Evolutionary conservation across 2,797 vertebrate genomes (phyloP).

Genomic region (Cryptoprocta ferox): DNA sequence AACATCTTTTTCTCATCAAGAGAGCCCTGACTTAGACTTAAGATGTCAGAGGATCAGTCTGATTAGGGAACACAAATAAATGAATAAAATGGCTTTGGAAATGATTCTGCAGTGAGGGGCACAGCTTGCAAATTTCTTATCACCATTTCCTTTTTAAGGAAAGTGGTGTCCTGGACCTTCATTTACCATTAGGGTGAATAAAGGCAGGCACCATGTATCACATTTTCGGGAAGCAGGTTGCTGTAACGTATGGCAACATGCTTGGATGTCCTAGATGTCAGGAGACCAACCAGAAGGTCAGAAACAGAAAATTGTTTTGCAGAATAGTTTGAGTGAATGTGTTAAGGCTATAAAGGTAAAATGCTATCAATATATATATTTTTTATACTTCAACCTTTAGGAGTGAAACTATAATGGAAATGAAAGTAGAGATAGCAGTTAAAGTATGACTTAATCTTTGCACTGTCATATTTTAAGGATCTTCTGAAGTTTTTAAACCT

Average conservation of each 20-base stretch:
- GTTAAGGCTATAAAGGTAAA: slow-evolving; percentile 57
- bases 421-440: not conserved
- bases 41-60: not conserved
- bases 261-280: not conserved
- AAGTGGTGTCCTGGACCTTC: not conserved
- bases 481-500: not conserved
- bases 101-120: not conserved
- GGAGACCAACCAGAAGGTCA: not conserved
- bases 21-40: not conserved
- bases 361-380: not conserved
- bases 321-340: slow-evolving; percentile 3
- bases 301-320: slow-evolving; percentile 60
- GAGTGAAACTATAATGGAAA: slow-evolving; percentile 17
- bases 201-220: not conserved
- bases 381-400: slow-evolving; percentile 28
- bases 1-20: not conserved
- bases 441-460: slow-evolving; percentile 17
- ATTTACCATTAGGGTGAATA: not conserved
- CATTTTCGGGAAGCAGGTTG: not conserved
- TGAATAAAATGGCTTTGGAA: not conserved
- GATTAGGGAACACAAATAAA: not conserved
- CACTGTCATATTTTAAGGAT: not conserved
- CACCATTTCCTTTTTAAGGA: not conserved
- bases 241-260: not conserved
- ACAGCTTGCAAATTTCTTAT: not conserved